These are phyloP conservation scores for Anneissia japonica DNA, from an alignment of 35 echinoderm and acorn worm genomes.

Conservation along the genomic window DNA sequence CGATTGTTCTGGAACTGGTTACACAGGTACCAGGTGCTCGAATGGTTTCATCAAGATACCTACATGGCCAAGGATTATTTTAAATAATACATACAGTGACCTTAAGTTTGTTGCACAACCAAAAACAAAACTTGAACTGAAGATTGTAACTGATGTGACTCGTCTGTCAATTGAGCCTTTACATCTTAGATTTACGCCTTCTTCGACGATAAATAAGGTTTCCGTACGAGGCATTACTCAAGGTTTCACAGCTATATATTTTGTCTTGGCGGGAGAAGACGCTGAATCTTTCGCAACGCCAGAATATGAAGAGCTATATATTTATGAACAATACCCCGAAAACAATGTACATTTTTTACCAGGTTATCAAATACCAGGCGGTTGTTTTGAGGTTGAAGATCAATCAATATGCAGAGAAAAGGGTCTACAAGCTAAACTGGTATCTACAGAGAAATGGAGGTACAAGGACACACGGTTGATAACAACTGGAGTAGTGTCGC, in stretches of 20 bases:
- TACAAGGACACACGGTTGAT: no score
- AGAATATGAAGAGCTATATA: neutral
- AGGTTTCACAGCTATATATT: neutral
- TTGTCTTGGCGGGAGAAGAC: neutral
- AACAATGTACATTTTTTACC: neutral
- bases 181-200: neutral
- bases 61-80: neutral
- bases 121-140: neutral
- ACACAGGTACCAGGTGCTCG: neutral
- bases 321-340: neutral
- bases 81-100: neutral
- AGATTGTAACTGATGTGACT: neutral
- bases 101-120: neutral
- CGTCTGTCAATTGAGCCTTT: neutral
- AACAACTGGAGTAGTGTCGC: no score
- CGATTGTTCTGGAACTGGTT: neutral
- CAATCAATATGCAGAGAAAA: neutral
- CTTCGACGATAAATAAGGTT: neutral
- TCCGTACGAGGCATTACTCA: neutral
- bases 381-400: neutral
- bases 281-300: neutral
- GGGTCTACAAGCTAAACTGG: no score
- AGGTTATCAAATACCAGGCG: neutral
- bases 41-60: neutral
- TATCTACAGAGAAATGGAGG: neutral